These are phyloP conservation scores for Maconellicoccus hirsutus DNA, from an alignment of 1,140 invertebrate species.

Conservation along the genomic window DNA sequence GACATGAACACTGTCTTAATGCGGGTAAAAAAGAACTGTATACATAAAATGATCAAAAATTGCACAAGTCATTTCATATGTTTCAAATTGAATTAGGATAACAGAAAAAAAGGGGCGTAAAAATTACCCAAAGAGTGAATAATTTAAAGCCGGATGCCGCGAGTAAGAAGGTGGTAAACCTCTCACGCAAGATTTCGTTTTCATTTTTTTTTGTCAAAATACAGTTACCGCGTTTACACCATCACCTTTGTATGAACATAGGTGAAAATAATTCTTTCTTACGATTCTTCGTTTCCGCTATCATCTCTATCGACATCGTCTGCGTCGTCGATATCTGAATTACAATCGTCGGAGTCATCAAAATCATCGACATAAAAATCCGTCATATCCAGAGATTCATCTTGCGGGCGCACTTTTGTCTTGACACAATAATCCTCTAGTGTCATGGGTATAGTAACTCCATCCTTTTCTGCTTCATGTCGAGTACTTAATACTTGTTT, in stretches of 20 bases:
- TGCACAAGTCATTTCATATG: too few relatives aligned
- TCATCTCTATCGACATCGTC: constrained; percentile 55
- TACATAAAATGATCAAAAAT: too few relatives aligned
- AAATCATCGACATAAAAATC: constrained; percentile 92
- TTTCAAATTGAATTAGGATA: too few relatives aligned
- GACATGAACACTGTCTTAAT: not conserved
- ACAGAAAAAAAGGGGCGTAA: too few relatives aligned
- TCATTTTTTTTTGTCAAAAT: too few relatives aligned
- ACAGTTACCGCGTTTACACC: not conserved
- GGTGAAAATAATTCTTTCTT: constrained; percentile 24
- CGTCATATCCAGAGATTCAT: constrained; percentile 70
- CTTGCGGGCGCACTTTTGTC: constrained; percentile 65
- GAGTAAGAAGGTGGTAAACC: too few relatives aligned
- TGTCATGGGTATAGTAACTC: constrained; percentile 91
- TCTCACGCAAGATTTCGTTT: too few relatives aligned
- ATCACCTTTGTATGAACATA: not conserved
- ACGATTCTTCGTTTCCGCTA: constrained; percentile 59
- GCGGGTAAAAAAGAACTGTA: too few relatives aligned
- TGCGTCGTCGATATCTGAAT: constrained; percentile 49
- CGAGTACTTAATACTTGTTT: constrained; percentile 93
- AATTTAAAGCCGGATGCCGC: too few relatives aligned
- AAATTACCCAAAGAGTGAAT: too few relatives aligned
- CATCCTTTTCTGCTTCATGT: constrained; percentile 89
- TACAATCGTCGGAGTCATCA: constrained; percentile 56
- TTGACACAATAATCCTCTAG: constrained; percentile 97